Evolutionary conservation across 2,888 invertebrate species (phyloP), one percentile per base, ranked within the genome.

Genomic region (Thalpophila matura): DNA sequence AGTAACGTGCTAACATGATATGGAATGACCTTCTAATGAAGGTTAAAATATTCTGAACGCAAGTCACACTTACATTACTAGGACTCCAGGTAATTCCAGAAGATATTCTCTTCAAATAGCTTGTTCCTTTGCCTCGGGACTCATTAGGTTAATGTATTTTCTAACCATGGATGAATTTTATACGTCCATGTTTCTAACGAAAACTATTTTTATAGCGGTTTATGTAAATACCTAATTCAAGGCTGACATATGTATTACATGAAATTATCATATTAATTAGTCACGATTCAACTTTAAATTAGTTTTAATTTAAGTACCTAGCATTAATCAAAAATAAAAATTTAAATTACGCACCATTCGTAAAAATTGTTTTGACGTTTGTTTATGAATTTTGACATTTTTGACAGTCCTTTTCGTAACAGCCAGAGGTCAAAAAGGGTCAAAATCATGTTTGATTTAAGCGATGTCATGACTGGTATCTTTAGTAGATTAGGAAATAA

Each of bases 331-430:
- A 35, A 33, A 37, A 56, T 1, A 14, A n/a, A 14, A 35, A 29
- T 77, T 78, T 55, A 66, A 80, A 61, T 54, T 69, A 63, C 60
- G 75, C 66, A 66, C 80, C 69, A 61, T 42, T 47, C 6, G 1
- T 14, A 1, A 18, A 29, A 4, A 10, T 7, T 3, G 26, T 22
- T 59, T 69, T 68, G 60, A 60, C 50, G 38, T 62, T 50, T 40
- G 18, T n/a, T n/a, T n/a, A n/a, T n/a, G n/a, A n/a, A 33, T 14
- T 55, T 53, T 53, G 66, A 40, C 64, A 37, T 26, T 64, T 14
- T 9, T 40, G 29, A 51, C 40, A 22, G 5, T 14, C 10, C 43
- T 16, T 43, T 26, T 18, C 9, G 10, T 57, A 10, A 38, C 22
- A 26, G 20, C 1, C 27, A 16, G n/a, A n/a, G n/a, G n/a, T n/a